Conservation (phyloP, 2,113 vertebrate species). For the Tringa solitaria region DNA sequence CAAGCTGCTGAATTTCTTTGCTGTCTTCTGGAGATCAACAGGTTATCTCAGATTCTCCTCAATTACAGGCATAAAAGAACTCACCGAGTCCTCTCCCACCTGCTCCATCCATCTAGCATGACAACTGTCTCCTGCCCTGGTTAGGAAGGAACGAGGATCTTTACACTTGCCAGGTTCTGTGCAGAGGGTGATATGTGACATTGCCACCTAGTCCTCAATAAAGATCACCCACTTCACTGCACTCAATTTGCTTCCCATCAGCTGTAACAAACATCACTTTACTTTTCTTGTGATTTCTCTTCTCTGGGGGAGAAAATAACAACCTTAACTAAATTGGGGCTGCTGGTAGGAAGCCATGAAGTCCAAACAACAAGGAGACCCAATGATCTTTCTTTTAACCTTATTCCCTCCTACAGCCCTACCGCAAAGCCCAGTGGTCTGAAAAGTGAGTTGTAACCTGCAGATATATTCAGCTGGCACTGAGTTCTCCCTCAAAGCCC, state of each 20-base stretch:
- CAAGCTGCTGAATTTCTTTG: neutral
- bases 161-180: neutral
- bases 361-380: neutral
- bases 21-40: neutral
- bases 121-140: neutral
- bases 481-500: neutral
- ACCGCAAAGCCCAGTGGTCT: neutral
- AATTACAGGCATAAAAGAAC: neutral
- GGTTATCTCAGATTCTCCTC: slow-evolving; percentile 14
- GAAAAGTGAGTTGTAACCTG: neutral
- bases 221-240: slow-evolving; percentile 18
- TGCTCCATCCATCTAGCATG: neutral
- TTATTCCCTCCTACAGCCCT: neutral
- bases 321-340: neutral
- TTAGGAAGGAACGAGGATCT: neutral
- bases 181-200: neutral
- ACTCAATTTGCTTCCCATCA: slow-evolving; percentile 45
- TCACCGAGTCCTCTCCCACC: neutral
- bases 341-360: neutral
- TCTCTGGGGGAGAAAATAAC: neutral
- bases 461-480: neutral
- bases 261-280: neutral
- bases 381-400: neutral
- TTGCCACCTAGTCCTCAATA: slow-evolving; percentile 20
- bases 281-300: neutral